These are phyloP conservation scores for Sebastes matsubarae DNA, from an alignment of 2,797 vertebrate genomes.

Conservation along the genomic window DNA sequence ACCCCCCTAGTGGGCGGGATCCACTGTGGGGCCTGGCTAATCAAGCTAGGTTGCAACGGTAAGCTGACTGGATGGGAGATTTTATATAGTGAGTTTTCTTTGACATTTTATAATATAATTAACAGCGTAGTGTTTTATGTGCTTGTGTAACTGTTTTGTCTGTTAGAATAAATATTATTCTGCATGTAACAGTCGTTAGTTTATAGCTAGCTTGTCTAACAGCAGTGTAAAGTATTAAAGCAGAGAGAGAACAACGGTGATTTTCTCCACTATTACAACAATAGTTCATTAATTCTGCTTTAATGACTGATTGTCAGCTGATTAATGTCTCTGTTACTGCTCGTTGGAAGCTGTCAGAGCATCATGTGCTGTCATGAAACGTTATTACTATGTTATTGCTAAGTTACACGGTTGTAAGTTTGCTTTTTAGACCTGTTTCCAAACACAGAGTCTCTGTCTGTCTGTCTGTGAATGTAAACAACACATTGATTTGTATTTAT, in stretches of 20 bases:
- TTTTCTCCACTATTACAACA: slow-evolving; percentile 60
- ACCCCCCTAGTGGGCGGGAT: slow-evolving; percentile 26
- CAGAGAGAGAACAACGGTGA: slow-evolving; percentile 81
- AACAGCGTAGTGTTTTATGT: not conserved
- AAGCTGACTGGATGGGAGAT: slow-evolving; percentile 65
- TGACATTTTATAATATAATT: slow-evolving; percentile 46
- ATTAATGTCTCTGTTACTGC: not conserved
- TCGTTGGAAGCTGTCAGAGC: not conserved
- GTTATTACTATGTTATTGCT: slow-evolving; percentile 11
- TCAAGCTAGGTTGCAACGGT: slow-evolving; percentile 77
- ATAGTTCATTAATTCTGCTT: slow-evolving; percentile 27
- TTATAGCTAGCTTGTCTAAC: slow-evolving; percentile 37
- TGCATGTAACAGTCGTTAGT: not conserved
- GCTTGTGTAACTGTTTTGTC: not conserved
- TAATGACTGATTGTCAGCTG: not conserved
- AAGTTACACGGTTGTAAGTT: slow-evolving; percentile 59
- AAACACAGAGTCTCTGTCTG: not conserved
- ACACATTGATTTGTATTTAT: not conserved
- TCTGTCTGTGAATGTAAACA: not conserved
- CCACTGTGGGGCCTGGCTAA: slow-evolving; percentile 72
- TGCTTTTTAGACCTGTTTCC: slow-evolving; percentile 5
- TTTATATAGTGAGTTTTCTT: slow-evolving; percentile 78
- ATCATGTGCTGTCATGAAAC: not conserved
- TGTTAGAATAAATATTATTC: not conserved
- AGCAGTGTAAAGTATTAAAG: slow-evolving; percentile 72